These are phyloP conservation scores for Paracanthobrama guichenoti DNA, from an alignment of 2,113 vertebrate species.

Conservation along the genomic window DNA sequence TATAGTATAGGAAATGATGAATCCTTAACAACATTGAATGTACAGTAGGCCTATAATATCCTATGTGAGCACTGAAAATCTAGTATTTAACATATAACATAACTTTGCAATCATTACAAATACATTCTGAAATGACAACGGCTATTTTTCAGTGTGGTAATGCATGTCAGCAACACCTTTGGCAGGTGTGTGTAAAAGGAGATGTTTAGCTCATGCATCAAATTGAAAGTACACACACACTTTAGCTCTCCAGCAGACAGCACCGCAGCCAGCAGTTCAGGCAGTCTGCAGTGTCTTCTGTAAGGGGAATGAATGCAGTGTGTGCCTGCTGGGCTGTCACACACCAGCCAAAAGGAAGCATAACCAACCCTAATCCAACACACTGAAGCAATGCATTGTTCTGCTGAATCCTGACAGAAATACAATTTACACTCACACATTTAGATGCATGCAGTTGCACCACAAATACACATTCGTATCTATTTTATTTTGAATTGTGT, in stretches of 20 bases:
- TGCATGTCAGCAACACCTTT: neutral
- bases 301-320: slow-evolving; percentile 45
- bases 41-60: neutral
- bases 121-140: neutral
- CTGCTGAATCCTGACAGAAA: slow-evolving; percentile 61
- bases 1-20: neutral
- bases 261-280: slow-evolving; percentile 25
- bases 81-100: neutral
- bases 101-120: neutral
- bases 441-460: slow-evolving; percentile 36
- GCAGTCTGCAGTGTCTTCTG: slow-evolving; percentile 39
- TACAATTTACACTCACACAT: slow-evolving; percentile 43
- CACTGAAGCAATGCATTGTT: slow-evolving; percentile 60
- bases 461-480: neutral
- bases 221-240: slow-evolving; percentile 24
- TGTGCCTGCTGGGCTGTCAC: slow-evolving; percentile 43
- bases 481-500: neutral
- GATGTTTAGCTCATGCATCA: slow-evolving; percentile 6
- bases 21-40: neutral
- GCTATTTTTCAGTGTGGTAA: neutral
- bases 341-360: slow-evolving; percentile 58
- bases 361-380: slow-evolving; percentile 65
- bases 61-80: neutral
- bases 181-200: neutral
- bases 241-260: slow-evolving; percentile 10